Evolutionary conservation across 2,797 vertebrate species (phyloP), one percentile per base, ranked within the genome.

Genomic region (Pachyuromys duprasi): DNA sequence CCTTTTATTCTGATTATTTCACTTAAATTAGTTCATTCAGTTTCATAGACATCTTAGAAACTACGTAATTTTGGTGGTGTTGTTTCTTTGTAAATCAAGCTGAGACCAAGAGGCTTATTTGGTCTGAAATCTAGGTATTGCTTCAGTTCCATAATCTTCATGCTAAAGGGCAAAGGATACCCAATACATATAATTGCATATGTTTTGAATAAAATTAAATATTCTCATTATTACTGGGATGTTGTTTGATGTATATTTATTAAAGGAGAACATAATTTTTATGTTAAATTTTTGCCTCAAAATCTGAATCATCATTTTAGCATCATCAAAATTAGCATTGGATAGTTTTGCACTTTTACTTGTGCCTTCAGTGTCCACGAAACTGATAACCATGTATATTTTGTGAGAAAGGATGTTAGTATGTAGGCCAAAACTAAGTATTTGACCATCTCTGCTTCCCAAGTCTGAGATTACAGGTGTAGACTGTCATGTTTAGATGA

Each of bases 401-500:
- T 70, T 39, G 69, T 57, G 24, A 72, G 65, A 57, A 8, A 72
- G 67, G 33, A 36, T 55, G 33, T 28, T 70, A 45, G 5, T 70
- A 31, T 74, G n/a, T 60, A 13, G 5, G 15, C n/a, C 6, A 76
- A 39, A 33, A 76, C 7, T 6, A 18, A 49, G 39, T 31, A 33
- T 53, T 45, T 13, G 63, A 42, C 57, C 22, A 17, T 31, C 31
- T 63, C 31, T 88, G 26, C 53, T 45, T 87, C 2, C 18, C 26
- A 33, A 60, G 70, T 88, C 70, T 8, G 36, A 45, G n/a, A 22
- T 22, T 65, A 33, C 36, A 62, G 39, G 26, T 49, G 11, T 75
- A 60, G 55, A 79, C 39, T 94, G 89, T 90, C 80, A 31, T 33
- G n/a, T 75, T 82, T 90, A 63, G 45, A 70, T 67, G 55, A 65